Evolutionary conservation across 2,113 vertebrate species (phyloP).

Genomic region (Nettapus auritus): DNA sequence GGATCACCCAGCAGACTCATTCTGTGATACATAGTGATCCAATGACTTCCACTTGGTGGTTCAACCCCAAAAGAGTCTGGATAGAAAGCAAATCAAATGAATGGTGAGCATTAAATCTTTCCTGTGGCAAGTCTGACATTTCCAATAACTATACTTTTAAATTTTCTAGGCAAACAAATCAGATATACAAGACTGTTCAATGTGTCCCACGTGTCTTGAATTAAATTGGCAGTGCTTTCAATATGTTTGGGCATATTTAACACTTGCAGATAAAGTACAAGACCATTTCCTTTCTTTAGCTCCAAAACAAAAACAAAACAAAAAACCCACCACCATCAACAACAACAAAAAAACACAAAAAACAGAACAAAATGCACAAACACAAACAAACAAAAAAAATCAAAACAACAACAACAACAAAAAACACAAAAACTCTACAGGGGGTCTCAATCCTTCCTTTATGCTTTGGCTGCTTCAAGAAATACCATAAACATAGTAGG

Average conservation of each 20-base stretch:
- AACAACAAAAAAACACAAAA: not conserved
- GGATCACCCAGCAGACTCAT: not conserved
- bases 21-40: not conserved
- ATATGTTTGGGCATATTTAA: not conserved
- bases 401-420: not conserved
- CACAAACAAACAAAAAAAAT: not conserved
- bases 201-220: not conserved
- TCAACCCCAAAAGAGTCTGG: not conserved
- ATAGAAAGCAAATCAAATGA: not conserved
- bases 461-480: not conserved
- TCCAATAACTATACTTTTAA: not conserved
- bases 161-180: not conserved
- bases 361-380: not conserved
- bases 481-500: not conserved
- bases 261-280: not conserved
- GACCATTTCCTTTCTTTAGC: not conserved
- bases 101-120: not conserved
- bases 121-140: not conserved
- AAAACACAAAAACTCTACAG: rapidly evolving
- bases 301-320: not conserved
- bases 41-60: not conserved
- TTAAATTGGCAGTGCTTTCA: not conserved
- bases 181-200: not conserved
- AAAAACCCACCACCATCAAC: no score
- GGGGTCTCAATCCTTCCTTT: not conserved